These are phyloP conservation scores for Pheosia gnoma DNA, from an alignment of 2,888 invertebrate genomes.

Conservation along the genomic window DNA sequence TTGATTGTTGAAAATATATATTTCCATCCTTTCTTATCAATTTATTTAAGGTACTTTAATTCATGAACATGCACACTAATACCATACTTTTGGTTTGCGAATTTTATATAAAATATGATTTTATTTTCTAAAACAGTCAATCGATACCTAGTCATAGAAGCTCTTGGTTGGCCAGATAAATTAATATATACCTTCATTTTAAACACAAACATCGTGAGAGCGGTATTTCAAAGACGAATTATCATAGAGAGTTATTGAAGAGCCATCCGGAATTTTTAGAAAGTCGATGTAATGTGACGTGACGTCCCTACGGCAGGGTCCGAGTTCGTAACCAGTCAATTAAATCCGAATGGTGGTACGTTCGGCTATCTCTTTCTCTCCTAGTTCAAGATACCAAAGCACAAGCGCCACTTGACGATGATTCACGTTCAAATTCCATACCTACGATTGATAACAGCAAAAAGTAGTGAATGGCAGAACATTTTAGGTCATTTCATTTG, in stretches of 20 bases:
- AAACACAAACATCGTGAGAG: slow-evolving; percentile 26
- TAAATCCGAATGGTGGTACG: slow-evolving; percentile 79
- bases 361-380: slow-evolving; percentile 74
- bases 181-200: slow-evolving; percentile 23
- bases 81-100: background rate
- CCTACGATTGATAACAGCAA: slow-evolving; percentile 81
- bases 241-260: slow-evolving; percentile 59
- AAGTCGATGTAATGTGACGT: slow-evolving; percentile 76
- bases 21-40: no score
- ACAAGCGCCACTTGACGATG: slow-evolving; percentile 81
- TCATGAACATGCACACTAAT: no score
- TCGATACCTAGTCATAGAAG: background rate
- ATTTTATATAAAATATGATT: slow-evolving; percentile 20
- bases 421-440: slow-evolving; percentile 80
- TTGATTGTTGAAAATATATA: slow-evolving; percentile 22
- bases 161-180: slow-evolving; percentile 14
- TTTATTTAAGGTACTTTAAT: no score
- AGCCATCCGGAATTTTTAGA: slow-evolving; percentile 78
- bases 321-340: slow-evolving; percentile 82
- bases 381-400: slow-evolving; percentile 65
- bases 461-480: slow-evolving; percentile 75
- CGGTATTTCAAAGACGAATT: slow-evolving; percentile 63
- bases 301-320: slow-evolving; percentile 79
- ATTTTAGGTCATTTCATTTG: slow-evolving; percentile 71
- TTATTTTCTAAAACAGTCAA: slow-evolving; percentile 12